A percentile compares a stretch with the other conserved stretches of the same genome.
These are phyloP conservation scores for Grammomys surdaster DNA, from an alignment of 2,113 vertebrate species.

Conservation along the genomic window DNA sequence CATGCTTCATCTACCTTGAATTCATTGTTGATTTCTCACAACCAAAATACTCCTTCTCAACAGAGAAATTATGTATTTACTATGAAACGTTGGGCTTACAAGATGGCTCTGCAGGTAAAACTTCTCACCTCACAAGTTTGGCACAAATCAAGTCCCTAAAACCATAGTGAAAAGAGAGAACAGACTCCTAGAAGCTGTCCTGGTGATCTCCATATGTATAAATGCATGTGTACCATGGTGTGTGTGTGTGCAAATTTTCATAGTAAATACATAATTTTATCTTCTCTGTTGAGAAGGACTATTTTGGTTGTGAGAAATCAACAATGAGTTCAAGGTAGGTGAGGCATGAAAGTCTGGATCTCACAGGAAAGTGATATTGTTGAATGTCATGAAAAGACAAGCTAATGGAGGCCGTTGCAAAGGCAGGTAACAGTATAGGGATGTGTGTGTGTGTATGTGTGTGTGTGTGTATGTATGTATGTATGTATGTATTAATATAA, in stretches of 20 bases:
- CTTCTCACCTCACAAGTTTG: not conserved
- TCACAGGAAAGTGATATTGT: not conserved
- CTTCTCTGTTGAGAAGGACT: not conserved
- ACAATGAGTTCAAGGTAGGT: not conserved
- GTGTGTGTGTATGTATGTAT: no score
- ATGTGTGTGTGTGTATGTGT: no score
- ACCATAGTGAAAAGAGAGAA: not conserved
- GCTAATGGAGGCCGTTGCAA: not conserved
- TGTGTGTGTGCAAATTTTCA: not conserved
- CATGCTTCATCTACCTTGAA: not conserved
- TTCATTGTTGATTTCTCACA: conserved; percentile 37
- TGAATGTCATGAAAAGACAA: not conserved
- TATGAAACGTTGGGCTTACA: not conserved
- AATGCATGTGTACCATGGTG: not conserved
- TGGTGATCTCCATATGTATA: not conserved
- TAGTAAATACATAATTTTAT: not conserved
- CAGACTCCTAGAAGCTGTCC: not conserved
- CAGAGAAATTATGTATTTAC: conserved; percentile 29
- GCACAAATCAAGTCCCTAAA: not conserved
- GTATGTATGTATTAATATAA: not conserved
- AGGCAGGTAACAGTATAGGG: no score
- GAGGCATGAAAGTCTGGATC: not conserved
- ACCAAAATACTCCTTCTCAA: not conserved
- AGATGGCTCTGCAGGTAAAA: not conserved
- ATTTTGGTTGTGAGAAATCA: conserved; percentile 4